Evolutionary conservation across 2,888 invertebrate genomes (phyloP).

Genomic region (Melieria picta): DNA sequence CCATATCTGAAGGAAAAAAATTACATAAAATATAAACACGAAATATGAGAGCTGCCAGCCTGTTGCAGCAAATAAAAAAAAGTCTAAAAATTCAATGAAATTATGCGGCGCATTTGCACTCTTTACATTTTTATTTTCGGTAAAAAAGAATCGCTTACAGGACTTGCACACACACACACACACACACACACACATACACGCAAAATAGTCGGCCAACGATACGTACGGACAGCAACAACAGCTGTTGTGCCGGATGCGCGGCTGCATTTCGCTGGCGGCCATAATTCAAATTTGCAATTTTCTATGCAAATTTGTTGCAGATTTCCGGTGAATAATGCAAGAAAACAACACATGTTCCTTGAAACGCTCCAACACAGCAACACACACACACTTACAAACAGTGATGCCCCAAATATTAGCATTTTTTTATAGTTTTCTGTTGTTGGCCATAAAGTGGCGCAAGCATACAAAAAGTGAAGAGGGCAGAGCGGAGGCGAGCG

Average conservation of each 20-base stretch:
- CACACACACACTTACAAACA: neutral
- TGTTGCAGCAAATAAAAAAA: neutral
- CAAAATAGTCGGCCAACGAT: neutral
- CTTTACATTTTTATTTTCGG: neutral
- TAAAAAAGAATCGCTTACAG: slow-evolving; percentile 11
- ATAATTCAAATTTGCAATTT: slow-evolving; percentile 63
- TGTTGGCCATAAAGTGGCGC: no score
- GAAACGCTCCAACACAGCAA: neutral
- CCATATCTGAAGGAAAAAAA: neutral
- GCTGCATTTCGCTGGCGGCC: slow-evolving; percentile 44
- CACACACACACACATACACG: slow-evolving; percentile 4
- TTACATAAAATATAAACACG: neutral
- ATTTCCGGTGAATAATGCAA: slow-evolving; percentile 41
- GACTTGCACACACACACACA: slow-evolving; percentile 13
- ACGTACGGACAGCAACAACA: neutral
- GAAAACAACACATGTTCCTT: slow-evolving; percentile 28
- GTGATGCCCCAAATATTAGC: neutral
- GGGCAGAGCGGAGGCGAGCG: no score
- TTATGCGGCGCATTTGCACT: slow-evolving; percentile 4
- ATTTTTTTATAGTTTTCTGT: neutral
- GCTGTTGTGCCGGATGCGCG: slow-evolving; percentile 27
- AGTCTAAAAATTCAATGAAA: slow-evolving; percentile 8
- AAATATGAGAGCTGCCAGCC: neutral
- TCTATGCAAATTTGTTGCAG: slow-evolving; percentile 60
- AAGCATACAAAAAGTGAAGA: no score